These are phyloP conservation scores for Oryzaephilus surinamensis DNA, from an alignment of 1,140 invertebrate genomes.

Conservation along the genomic window DNA sequence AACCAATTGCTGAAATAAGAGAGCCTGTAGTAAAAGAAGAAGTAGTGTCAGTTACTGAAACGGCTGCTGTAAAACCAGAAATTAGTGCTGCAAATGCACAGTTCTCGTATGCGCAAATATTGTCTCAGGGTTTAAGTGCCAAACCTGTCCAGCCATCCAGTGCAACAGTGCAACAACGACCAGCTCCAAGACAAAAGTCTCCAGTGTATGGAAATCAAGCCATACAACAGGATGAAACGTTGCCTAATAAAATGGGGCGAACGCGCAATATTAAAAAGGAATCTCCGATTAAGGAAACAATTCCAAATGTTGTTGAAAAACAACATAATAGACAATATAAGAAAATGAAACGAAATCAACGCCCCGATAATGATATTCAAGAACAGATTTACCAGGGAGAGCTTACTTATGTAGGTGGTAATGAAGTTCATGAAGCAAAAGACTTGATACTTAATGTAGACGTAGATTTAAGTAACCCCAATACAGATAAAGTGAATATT, in stretches of 20 bases:
- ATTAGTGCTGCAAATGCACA: slow-evolving; percentile 10
- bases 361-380: slow-evolving; percentile 20
- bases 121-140: slow-evolving; percentile 51
- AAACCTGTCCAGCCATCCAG: slow-evolving; percentile 47
- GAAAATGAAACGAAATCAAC: slow-evolving; percentile 23
- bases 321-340: slow-evolving; percentile 20
- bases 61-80: neutral
- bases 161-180: slow-evolving; percentile 26
- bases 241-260: too few relatives aligned
- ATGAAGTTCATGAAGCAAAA: too few relatives aligned
- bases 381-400: slow-evolving; percentile 25
- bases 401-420: slow-evolving; percentile 23
- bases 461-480: too few relatives aligned
- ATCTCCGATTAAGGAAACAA: slow-evolving; percentile 21
- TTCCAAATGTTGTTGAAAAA: slow-evolving; percentile 19
- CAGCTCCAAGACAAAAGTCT: slow-evolving; percentile 27
- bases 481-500: slow-evolving; percentile 41
- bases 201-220: slow-evolving; percentile 24
- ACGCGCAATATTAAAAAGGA: too few relatives aligned
- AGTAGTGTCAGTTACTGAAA: slow-evolving; percentile 6
- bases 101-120: slow-evolving; percentile 58
- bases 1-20: slow-evolving; percentile 1
- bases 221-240: slow-evolving; percentile 27
- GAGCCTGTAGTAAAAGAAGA: too few relatives aligned
- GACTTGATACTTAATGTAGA: too few relatives aligned